Evolutionary conservation across 2,888 invertebrate species (phyloP).

Genomic region (Ligdia adustata): DNA sequence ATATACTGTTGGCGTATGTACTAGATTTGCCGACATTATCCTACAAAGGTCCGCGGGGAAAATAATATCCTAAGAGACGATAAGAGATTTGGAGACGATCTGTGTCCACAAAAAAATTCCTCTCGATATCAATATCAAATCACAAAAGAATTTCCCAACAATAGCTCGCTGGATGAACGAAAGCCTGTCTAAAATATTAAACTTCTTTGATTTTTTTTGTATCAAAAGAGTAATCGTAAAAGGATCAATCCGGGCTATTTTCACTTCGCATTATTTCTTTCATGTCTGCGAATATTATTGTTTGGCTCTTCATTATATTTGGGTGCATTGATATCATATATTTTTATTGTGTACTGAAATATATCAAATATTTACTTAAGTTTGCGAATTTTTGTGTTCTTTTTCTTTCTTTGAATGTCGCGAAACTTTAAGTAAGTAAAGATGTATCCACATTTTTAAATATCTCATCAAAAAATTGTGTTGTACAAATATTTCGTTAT

Average conservation of each 20-base stretch:
- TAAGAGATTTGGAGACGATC: conserved; percentile 20
- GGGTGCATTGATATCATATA: not conserved
- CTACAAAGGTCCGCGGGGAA: too few relatives aligned
- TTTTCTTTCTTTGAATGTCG: too few relatives aligned
- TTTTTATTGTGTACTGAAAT: too few relatives aligned
- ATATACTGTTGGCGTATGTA: too few relatives aligned
- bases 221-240: conserved; percentile 23
- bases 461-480: too few relatives aligned
- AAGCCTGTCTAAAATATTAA: conserved; percentile 23
- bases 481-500: too few relatives aligned
- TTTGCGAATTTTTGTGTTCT: too few relatives aligned
- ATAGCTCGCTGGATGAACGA: conserved; percentile 24
- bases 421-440: too few relatives aligned
- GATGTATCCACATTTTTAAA: too few relatives aligned
- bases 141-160: conserved; percentile 29
- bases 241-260: conserved; percentile 16
- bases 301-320: not conserved
- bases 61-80: conserved; percentile 7
- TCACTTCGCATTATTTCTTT: conserved; percentile 14
- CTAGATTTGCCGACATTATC: too few relatives aligned
- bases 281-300: conserved; percentile 1
- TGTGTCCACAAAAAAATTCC: conserved; percentile 19
- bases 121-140: conserved; percentile 24
- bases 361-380: too few relatives aligned
- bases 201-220: conserved; percentile 26